A percentile compares a stretch with the other conserved stretches of the same genome.
Evolutionary conservation across 1,140 invertebrate species (phyloP).

Genomic region (Pseudomyrmex sp.): DNA sequence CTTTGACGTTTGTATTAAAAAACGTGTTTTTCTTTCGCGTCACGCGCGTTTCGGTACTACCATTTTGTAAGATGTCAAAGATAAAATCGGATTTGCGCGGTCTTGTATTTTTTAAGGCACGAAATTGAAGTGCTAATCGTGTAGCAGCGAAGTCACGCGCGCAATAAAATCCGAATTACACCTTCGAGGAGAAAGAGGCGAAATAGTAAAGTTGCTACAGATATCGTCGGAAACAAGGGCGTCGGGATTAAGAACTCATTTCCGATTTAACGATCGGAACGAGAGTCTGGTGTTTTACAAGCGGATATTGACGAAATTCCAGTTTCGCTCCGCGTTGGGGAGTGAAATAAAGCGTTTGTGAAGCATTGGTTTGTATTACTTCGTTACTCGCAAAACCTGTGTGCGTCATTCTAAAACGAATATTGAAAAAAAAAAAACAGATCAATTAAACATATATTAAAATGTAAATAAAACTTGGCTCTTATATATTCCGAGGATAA

Average conservation of each 20-base stretch:
- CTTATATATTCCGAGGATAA: not conserved
- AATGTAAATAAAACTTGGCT: not conserved
- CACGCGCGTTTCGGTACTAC: not conserved
- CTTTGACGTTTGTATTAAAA: not conserved
- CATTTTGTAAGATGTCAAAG: conserved; percentile 4
- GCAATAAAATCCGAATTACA: conserved; percentile 71
- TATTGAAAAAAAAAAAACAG: not conserved
- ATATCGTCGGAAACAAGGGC: conserved; percentile 12
- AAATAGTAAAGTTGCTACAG: conserved; percentile 57
- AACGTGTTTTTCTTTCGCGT: conserved; percentile 9
- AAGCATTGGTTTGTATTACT: too few relatives aligned
- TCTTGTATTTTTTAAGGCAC: conserved; percentile 41
- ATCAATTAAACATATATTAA: not conserved
- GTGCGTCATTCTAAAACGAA: not conserved
- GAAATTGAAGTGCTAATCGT: conserved; percentile 60
- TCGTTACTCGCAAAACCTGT: too few relatives aligned
- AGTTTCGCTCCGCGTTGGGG: not conserved
- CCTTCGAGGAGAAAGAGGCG: conserved; percentile 37
- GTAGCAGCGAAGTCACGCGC: conserved; percentile 48
- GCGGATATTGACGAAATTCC: conserved; percentile 58
- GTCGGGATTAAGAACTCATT: conserved; percentile 68
- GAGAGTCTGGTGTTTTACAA: conserved; percentile 28
- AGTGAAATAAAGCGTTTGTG: conserved; percentile 33
- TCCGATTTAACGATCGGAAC: conserved; percentile 67
- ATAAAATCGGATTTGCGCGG: conserved; percentile 21